Percentiles rank a stretch among this genome's conserved stretches.
phyloP scores from a whole-genome alignment of 2,888 invertebrate species.

The Sussaba pulchella region DNA sequence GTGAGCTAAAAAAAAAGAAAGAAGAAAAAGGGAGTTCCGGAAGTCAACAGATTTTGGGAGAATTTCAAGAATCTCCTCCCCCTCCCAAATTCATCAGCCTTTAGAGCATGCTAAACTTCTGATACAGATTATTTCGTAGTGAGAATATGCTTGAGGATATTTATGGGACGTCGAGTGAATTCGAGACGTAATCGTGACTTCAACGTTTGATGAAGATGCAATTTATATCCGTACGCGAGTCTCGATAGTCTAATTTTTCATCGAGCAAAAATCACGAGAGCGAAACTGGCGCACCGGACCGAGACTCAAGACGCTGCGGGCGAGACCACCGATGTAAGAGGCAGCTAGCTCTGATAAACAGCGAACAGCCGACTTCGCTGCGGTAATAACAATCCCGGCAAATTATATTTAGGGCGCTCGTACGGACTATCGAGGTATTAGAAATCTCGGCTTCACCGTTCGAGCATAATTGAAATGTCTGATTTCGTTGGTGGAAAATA shows the following conservation, averaged over 20 bases:
- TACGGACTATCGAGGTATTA: slow-evolving; percentile 7
- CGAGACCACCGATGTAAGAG: slow-evolving; percentile 50
- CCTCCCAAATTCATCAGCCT: slow-evolving; percentile 3
- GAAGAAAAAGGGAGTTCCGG: slow-evolving; percentile 57
- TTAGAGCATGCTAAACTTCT: neutral
- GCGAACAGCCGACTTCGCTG: slow-evolving; percentile 43
- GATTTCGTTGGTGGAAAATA: neutral
- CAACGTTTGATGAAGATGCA: neutral
- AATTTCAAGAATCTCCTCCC: slow-evolving; percentile 25
- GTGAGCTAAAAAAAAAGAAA: no score
- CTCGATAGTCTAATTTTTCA: slow-evolving; percentile 33
- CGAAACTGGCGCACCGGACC: neutral
- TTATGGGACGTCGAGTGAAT: neutral
- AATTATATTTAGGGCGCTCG: slow-evolving; percentile 63
- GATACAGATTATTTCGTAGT: neutral
- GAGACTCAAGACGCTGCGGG: neutral
- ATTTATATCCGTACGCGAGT: neutral
- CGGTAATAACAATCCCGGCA: slow-evolving; percentile 53
- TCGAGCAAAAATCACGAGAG: neutral
- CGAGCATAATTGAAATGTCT: neutral
- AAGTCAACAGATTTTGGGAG: slow-evolving; percentile 48
- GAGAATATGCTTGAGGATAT: neutral
- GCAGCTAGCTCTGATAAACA: slow-evolving; percentile 39
- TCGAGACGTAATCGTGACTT: neutral
- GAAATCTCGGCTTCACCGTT: slow-evolving; percentile 5